These are phyloP conservation scores for Nemopilema nomurai DNA, from an alignment of 30 jellyfish, hydroid and myxozoan species.

Conservation along the genomic window DNA sequence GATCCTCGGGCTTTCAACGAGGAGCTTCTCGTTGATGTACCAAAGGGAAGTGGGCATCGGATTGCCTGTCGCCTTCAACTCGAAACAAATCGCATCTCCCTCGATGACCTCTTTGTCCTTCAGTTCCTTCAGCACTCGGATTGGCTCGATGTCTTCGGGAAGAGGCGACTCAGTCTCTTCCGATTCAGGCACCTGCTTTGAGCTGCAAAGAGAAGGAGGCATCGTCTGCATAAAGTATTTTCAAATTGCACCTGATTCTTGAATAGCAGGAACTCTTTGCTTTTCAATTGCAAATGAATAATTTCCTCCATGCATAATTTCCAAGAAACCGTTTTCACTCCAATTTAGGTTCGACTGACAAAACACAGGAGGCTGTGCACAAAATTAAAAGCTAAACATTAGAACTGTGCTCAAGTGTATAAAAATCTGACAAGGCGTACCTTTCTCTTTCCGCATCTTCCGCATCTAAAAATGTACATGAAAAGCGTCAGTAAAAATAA, in stretches of 20 bases:
- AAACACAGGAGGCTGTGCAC: not conserved
- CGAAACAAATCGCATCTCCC: conserved; percentile 78
- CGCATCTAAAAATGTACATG: not conserved
- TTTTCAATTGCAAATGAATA: too few species aligned
- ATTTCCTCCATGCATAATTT: too few species aligned
- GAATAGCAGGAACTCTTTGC: not conserved
- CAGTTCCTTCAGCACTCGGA: conserved; percentile 46
- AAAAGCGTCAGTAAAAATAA: not conserved
- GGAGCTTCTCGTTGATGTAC: conserved; percentile 71
- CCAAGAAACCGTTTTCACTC: not conserved
- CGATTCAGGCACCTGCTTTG: conserved; percentile 39
- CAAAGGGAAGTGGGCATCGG: conserved; percentile 75
- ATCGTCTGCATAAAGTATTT: too few species aligned
- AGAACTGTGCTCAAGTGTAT: not conserved
- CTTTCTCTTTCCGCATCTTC: not conserved
- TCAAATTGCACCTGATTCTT: too few species aligned
- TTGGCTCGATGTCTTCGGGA: conserved; percentile 59
- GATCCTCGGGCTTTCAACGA: conserved; percentile 64
- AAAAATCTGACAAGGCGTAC: not conserved
- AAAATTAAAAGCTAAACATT: not conserved
- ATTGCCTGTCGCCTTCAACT: conserved; percentile 63
- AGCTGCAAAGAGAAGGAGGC: conserved; percentile 4
- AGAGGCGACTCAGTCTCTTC: conserved; percentile 62
- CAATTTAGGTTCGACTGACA: not conserved
- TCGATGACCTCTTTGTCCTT: conserved; percentile 59